Base-by-base conservation (phyloP, 2,797 vertebrate species). In the Vespertilio murinus region DNA sequence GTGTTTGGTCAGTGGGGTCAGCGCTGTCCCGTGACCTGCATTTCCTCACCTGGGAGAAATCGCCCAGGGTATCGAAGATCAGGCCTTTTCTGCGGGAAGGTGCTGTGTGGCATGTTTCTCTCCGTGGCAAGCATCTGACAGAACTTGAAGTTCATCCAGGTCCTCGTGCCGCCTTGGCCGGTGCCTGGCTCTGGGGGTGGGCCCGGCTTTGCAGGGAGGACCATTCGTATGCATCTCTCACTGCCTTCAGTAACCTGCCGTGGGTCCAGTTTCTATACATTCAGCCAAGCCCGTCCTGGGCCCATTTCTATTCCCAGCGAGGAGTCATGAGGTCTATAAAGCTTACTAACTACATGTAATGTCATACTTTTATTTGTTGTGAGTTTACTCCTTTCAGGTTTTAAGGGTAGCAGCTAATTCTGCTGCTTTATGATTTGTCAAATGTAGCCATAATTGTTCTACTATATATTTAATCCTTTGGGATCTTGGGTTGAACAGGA, bases 151-250 rank as follows among this genome's bases (percentile, higher is more conserved):
- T 18, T 40, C n/a, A 5, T 78, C 35, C 18, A 45, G 42, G n/a
- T 56, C 13, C 1, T 0, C 7, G 42, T 13, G 28, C 25, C 59
- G 42, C 20, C n/a, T 20, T 4, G 14, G 69, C 61, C 25, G 2
- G 49, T 9, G 67, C 1, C 0, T 16, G 14, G 67, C 59, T 12
- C 3, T 1, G 1, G 52, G 33, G 12, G 33, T 14, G 18, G 81
- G 35, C 23, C 38, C 6, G 47, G 49, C 33, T 59, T 38, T 45
- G 18, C 1, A 8, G 14, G 40, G 49, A 17, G n/a, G 6, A 2
- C n/a, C 1, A 2, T 54, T 54, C 22, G 8, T 16, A 10, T 0
- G 0, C 9, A 0, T 22, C 17, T 85, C 75, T 67, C 5, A 2
- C 59, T 47, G 54, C 75, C 28, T 80, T 74, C 70, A 64, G 25